Percentiles rank a stretch among this genome's conserved stretches.
phyloP scores from a whole-genome alignment of 2,113 vertebrate genomes.

The Alces alces region DNA sequence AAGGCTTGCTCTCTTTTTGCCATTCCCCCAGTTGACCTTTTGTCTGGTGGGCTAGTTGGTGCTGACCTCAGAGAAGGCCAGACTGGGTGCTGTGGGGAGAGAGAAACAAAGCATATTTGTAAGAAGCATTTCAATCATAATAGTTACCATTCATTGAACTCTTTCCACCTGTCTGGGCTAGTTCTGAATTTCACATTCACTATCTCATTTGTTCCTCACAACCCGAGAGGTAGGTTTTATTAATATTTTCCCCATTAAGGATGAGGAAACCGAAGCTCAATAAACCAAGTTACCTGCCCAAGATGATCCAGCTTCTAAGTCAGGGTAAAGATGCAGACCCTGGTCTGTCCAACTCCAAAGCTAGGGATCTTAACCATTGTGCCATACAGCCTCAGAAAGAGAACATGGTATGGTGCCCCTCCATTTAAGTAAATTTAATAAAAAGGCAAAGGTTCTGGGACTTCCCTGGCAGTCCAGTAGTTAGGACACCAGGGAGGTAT shows the following conservation, averaged over 20 bases:
- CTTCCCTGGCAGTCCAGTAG: not conserved
- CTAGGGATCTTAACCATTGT: not conserved
- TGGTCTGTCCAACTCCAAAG: not conserved
- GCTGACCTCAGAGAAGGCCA: slow-evolving; percentile 26
- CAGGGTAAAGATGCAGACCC: not conserved
- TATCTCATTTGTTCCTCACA: not conserved
- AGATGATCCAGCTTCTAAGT: not conserved
- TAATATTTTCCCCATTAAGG: not conserved
- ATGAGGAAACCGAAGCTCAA: not conserved
- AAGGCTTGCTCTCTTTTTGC: not conserved
- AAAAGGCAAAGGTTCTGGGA: not conserved
- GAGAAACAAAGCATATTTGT: not conserved
- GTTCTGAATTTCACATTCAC: not conserved
- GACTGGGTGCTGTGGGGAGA: slow-evolving; percentile 12
- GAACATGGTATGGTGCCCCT: too few species aligned
- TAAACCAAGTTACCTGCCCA: not conserved
- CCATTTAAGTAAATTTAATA: not conserved
- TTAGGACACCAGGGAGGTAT: not conserved
- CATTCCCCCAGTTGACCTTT: not conserved
- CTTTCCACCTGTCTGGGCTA: not conserved
- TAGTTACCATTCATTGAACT: rapidly evolving
- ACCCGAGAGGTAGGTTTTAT: not conserved
- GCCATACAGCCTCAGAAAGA: not conserved
- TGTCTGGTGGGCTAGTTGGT: not conserved
- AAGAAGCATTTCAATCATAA: not conserved